A percentile compares a stretch with the other conserved stretches of the same genome.
Conservation (phyloP, 2,888 invertebrate genomes). For the Cyclophora punctaria region DNA sequence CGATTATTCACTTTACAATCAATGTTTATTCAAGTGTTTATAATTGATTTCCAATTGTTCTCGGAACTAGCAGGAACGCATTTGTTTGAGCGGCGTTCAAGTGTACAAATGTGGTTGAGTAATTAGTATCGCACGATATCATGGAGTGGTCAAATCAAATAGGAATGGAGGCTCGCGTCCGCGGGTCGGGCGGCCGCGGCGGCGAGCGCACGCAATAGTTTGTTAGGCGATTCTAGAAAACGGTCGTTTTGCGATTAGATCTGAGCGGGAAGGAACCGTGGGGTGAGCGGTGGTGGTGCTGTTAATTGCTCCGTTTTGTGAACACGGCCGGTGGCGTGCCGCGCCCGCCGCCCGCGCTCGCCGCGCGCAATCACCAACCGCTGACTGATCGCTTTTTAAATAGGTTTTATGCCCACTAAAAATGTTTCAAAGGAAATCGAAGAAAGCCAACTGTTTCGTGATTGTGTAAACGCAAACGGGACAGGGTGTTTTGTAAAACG, state of each 20-base stretch:
- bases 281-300: constrained; percentile 47
- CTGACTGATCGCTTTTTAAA: constrained; percentile 76
- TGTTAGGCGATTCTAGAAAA: constrained; percentile 74
- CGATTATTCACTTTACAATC: background rate
- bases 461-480: constrained; percentile 47
- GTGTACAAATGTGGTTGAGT: constrained; percentile 1
- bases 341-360: constrained; percentile 61
- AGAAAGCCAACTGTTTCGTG: constrained; percentile 47
- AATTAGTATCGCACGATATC: constrained; percentile 12
- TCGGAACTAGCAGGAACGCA: too few species aligned
- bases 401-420: constrained; percentile 73
- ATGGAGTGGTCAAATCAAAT: constrained; percentile 21
- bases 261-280: constrained; percentile 43
- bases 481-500: constrained; percentile 46
- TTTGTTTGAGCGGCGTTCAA: background rate
- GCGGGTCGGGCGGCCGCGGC: constrained; percentile 25
- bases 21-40: background rate
- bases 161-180: constrained; percentile 21
- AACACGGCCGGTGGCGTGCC: constrained; percentile 71
- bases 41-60: too few species aligned
- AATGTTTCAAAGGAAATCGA: constrained; percentile 66
- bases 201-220: constrained; percentile 59
- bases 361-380: constrained; percentile 66
- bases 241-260: constrained; percentile 75
- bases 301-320: constrained; percentile 76